Base-by-base conservation (phyloP, 1,140 invertebrate genomes). In the Ceratina australensis region DNA sequence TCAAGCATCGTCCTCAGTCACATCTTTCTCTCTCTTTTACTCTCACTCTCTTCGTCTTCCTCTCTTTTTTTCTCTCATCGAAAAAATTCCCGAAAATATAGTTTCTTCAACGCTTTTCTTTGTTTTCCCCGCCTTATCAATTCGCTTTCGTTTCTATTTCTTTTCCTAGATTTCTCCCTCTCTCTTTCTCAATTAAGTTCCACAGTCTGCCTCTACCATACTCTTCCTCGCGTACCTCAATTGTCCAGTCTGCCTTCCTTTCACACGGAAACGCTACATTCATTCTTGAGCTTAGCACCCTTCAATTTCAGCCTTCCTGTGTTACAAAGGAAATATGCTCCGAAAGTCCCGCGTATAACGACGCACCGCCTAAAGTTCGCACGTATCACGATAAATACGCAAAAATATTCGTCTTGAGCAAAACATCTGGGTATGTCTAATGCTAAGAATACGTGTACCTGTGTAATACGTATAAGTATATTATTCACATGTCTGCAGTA, bases 271-370 rank as follows among this genome's bases (percentile, higher is more conserved):
- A 79, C 75, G 56, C 63, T 73, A 75, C 79, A 87, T 82, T 77
- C 80, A 84, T 67, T 87, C 78, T 72, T 83, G 87, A 86, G 66
- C 83, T 86, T 88, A 91, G 87, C 88, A 90, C 89, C 89, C 80
- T 84, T 89, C 78, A 89, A 90, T 88, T 87, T 90, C 87, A 90
- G 86, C 87, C 84, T 90, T 90, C 72, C 83, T 81, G 72, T 86
- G 75, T 87, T 84, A 86, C 67, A 86, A 82, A 87, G 68, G 60
- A 89, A 89, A 86, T 78, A 83, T 67, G 72, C 74, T 82, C 81
- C 84, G 79, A 89, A 81, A 86, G 66, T 81, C 63, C 79, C 68
- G 67, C 78, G 69, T 72, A 54, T 68, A 63, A 64, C 77, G 73
- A 73, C 72, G 68, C 72, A 73, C 78, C 72, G 67, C 78, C 66